These are phyloP conservation scores for Syrmaticus mikado DNA, from an alignment of 2,113 vertebrate genomes.

Conservation along the genomic window DNA sequence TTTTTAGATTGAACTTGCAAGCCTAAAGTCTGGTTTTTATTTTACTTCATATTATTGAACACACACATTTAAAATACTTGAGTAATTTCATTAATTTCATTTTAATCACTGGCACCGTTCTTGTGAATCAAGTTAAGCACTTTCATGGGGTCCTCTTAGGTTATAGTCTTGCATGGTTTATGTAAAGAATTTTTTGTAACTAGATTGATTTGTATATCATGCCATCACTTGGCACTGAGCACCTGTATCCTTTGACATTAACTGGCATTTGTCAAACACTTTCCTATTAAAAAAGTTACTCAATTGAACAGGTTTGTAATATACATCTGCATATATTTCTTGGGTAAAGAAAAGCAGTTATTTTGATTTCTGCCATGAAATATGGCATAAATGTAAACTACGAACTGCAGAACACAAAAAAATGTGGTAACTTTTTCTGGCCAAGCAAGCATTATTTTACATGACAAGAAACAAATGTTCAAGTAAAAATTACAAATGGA, in stretches of 20 bases:
- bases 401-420: slow-evolving; percentile 59
- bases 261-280: slow-evolving; percentile 57
- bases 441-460: slow-evolving; percentile 32
- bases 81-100: neutral
- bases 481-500: slow-evolving; percentile 5
- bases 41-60: neutral
- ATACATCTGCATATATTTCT: slow-evolving; percentile 33
- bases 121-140: neutral
- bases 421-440: slow-evolving; percentile 23
- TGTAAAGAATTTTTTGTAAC: neutral
- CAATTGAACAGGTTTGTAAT: neutral
- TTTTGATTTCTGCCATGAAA: slow-evolving; percentile 58
- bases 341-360: slow-evolving; percentile 26
- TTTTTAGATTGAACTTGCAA: neutral
- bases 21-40: neutral
- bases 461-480: slow-evolving; percentile 37
- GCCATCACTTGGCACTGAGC: neutral
- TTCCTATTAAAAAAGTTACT: slow-evolving; percentile 31
- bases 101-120: slow-evolving; percentile 1
- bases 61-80: neutral
- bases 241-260: slow-evolving; percentile 43
- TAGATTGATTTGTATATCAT: slow-evolving; percentile 45
- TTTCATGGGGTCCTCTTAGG: slow-evolving; percentile 2
- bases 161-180: slow-evolving; percentile 20
- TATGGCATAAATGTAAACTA: slow-evolving; percentile 7